A percentile compares a stretch with the other conserved stretches of the same genome.
phyloP scores from a whole-genome alignment of 2,888 invertebrate species.

The Xanthorhoe spadicearia region DNA sequence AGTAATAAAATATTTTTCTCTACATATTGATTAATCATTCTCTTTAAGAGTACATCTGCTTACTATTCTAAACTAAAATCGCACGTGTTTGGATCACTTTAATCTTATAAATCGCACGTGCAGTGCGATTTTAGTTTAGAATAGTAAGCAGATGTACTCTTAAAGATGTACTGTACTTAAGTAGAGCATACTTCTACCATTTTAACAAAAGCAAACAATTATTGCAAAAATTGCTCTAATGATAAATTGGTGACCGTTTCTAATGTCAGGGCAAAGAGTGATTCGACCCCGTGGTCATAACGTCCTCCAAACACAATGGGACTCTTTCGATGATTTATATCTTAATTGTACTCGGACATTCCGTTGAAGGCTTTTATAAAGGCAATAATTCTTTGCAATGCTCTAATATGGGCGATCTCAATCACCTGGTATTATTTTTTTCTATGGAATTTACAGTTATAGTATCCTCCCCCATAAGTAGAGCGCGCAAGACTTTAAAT shows the following conservation, averaged over 20 bases:
- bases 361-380: constrained; percentile 66
- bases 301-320: constrained; percentile 78
- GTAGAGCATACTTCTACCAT: constrained; percentile 65
- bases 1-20: not conserved
- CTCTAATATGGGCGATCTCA: constrained; percentile 42
- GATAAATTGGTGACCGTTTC: constrained; percentile 84
- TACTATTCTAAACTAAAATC: not conserved
- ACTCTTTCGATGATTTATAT: constrained; percentile 80
- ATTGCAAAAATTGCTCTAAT: constrained; percentile 84
- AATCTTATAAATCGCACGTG: too few species aligned
- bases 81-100: not conserved
- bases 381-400: constrained; percentile 66
- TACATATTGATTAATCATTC: too few species aligned
- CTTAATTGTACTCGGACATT: constrained; percentile 75
- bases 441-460: constrained; percentile 18
- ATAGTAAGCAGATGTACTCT: too few species aligned
- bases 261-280: constrained; percentile 73
- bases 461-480: constrained; percentile 13
- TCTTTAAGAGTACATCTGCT: too few species aligned
- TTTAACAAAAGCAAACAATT: constrained; percentile 75
- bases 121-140: too few species aligned
- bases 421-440: constrained; percentile 41
- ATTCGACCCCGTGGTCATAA: constrained; percentile 78
- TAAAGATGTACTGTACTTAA: too few species aligned
- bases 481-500: constrained; percentile 8